A percentile compares a stretch with the other conserved stretches of the same genome.
Conservation (phyloP, 2,113 vertebrate genomes). For the Taxidea taxus region DNA sequence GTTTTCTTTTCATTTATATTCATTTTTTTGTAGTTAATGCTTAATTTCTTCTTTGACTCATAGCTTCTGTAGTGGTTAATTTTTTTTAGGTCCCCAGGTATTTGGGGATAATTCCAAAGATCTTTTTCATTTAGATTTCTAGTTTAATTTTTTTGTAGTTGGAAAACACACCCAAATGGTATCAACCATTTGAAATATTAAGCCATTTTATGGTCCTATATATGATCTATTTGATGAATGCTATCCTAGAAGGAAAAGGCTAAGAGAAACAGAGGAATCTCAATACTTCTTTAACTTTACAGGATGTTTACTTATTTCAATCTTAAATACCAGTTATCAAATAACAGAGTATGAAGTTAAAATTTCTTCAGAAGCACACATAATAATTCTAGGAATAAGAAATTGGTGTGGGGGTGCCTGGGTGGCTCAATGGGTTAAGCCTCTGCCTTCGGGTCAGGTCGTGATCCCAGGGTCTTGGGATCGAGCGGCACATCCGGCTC, state of each 20-base stretch:
- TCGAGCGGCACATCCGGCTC: too few species aligned
- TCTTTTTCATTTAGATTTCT: neutral
- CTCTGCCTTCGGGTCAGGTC: too few species aligned
- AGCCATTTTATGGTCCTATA: neutral
- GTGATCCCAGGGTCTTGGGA: too few species aligned
- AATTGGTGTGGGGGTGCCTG: too few species aligned
- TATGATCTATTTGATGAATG: neutral
- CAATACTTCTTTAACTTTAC: neutral
- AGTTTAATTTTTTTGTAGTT: neutral
- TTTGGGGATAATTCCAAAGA: neutral
- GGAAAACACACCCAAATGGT: neutral
- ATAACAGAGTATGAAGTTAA: constrained; percentile 34
- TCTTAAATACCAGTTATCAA: constrained; percentile 20
- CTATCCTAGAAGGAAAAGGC: neutral
- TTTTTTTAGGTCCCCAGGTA: neutral
- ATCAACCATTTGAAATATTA: constrained; percentile 6
- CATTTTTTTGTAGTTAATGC: neutral
- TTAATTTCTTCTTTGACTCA: constrained; percentile 10
- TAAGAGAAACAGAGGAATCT: neutral
- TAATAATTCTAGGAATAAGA: constrained; percentile 47
- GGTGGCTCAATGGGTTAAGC: too few species aligned
- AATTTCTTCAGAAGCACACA: constrained; percentile 14
- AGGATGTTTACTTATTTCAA: neutral
- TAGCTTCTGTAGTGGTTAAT: neutral
- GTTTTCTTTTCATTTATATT: constrained; percentile 17